Percentiles rank a stretch among this genome's conserved stretches.
These are phyloP conservation scores for Pantelozetes paolii DNA, from an alignment of 2,888 invertebrate species.

Conservation along the genomic window DNA sequence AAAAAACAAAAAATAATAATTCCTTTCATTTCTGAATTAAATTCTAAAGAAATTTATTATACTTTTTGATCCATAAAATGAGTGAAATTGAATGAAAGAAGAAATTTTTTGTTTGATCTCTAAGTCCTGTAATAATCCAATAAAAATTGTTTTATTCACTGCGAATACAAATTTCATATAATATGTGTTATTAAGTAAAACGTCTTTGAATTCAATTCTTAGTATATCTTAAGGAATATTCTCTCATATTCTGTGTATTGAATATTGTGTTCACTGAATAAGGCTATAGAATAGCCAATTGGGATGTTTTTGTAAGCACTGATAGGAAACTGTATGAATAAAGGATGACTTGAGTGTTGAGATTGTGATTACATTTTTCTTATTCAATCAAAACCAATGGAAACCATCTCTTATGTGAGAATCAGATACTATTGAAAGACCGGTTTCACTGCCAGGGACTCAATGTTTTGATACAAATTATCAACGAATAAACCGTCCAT, in stretches of 20 bases:
- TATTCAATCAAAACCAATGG: neutral
- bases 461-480: no score
- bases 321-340: conserved; percentile 1
- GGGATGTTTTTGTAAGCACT: neutral
- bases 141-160: neutral
- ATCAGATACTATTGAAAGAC: neutral
- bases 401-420: no score
- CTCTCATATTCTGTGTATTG: no score
- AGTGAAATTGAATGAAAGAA: neutral
- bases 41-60: no score
- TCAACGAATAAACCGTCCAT: no score
- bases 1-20: no score
- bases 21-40: no score
- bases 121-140: neutral
- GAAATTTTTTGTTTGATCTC: neutral
- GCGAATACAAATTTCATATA: neutral
- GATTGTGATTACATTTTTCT: conserved; percentile 19
- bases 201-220: neutral
- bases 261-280: no score
- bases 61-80: neutral
- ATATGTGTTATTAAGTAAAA: conserved; percentile 6
- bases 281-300: conserved; percentile 16
- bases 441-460: neutral
- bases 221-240: neutral
- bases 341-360: conserved; percentile 12